A percentile compares a stretch with the other conserved stretches of the same genome.
Evolutionary conservation across 2,113 vertebrate genomes (phyloP).

Genomic region (Circaetus cinerascens): DNA sequence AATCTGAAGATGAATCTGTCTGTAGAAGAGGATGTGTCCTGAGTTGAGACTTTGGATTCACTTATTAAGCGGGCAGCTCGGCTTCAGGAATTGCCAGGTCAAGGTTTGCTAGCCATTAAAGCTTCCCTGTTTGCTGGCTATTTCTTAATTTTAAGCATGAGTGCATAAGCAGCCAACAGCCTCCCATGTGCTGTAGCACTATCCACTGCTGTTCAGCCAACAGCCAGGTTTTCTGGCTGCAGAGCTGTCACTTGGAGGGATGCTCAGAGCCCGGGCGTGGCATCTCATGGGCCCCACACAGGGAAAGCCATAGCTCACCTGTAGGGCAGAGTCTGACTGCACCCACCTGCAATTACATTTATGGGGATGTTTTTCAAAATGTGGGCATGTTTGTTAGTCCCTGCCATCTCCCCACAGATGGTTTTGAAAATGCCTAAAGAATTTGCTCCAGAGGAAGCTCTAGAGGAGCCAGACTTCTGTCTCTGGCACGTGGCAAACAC

Average conservation of each 20-base stretch:
- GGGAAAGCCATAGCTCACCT: not conserved
- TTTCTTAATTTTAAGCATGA: not conserved
- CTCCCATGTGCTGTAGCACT: not conserved
- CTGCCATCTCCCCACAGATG: not conserved
- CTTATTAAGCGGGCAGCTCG: not conserved
- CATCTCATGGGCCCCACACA: rapidly evolving
- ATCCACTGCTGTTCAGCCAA: not conserved
- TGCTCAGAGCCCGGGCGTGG: not conserved
- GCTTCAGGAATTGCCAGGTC: not conserved
- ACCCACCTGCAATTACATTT: not conserved
- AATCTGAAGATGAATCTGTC: not conserved
- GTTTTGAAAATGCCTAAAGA: not conserved
- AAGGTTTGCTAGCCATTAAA: not conserved
- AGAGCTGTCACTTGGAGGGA: not conserved
- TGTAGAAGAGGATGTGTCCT: not conserved
- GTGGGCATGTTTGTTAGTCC: not conserved
- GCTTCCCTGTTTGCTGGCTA: not conserved
- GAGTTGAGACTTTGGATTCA: not conserved
- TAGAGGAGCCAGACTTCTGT: not conserved
- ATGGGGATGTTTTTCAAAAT: rapidly evolving
- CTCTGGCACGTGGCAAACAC: rapidly evolving
- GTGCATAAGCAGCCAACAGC: not conserved
- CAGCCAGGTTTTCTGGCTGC: not conserved
- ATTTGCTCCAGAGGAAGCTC: not conserved
- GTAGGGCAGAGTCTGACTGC: not conserved